phyloP scores from a whole-genome alignment of 2,113 vertebrate species.

The Nerophis lumbriciformis region DNA sequence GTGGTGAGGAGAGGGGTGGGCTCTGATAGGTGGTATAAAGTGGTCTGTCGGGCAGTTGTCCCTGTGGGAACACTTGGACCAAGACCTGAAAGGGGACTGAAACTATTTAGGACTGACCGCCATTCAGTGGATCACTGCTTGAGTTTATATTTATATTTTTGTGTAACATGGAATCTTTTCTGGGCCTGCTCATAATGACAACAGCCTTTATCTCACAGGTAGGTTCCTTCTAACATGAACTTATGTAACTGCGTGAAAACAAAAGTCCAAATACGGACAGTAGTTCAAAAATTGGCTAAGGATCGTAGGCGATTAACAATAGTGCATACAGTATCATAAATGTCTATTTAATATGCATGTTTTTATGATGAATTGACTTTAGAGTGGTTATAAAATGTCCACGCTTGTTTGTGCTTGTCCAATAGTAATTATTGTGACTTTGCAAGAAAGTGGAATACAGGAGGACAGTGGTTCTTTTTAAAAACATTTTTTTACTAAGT shows the following conservation, averaged over 20 bases:
- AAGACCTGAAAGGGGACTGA: conserved; percentile 1
- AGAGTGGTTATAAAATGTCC: background rate
- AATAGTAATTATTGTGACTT: conserved; percentile 1
- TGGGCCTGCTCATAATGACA: conserved; percentile 50
- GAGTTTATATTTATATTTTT: conserved; percentile 5
- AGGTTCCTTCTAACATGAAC: conserved; percentile 19
- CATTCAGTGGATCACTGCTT: background rate
- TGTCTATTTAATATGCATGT: background rate
- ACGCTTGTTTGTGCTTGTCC: conserved; percentile 16
- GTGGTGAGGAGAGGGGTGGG: conserved; percentile 24
- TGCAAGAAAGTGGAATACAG: conserved; percentile 17
- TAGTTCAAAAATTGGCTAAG: background rate
- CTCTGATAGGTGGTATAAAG: conserved; percentile 42
- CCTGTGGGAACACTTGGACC: conserved; percentile 6
- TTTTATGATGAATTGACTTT: background rate
- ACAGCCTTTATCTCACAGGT: conserved; percentile 57
- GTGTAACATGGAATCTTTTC: conserved; percentile 35
- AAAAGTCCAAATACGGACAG: background rate
- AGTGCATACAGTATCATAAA: background rate
- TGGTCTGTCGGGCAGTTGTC: background rate
- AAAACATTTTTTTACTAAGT: no score
- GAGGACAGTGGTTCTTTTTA: background rate
- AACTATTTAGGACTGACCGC: conserved; percentile 7
- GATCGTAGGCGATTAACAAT: background rate
- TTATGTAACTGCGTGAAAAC: background rate